A percentile compares a stretch with the other conserved stretches of the same genome.
Evolutionary conservation across 1,140 invertebrate species (phyloP).

Genomic region (Lepidurus arcticus): DNA sequence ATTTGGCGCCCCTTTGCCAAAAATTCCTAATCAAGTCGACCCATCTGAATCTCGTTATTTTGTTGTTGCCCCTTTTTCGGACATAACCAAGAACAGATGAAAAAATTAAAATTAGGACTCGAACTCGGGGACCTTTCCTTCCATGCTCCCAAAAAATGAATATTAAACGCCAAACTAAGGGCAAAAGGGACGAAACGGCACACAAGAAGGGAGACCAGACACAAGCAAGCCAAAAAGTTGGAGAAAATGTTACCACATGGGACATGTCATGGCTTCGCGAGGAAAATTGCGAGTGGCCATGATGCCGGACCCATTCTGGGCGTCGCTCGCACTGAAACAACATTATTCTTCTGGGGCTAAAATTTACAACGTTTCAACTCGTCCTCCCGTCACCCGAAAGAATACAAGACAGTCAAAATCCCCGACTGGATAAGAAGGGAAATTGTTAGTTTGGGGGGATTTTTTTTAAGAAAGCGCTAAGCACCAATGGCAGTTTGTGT

Average conservation of each 20-base stretch:
- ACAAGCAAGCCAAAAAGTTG: not conserved
- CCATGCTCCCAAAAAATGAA: not conserved
- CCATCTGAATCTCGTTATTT: constrained; percentile 17
- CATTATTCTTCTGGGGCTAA: constrained; percentile 25
- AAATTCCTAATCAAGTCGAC: constrained; percentile 22
- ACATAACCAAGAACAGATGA: not conserved
- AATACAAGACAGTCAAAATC: not conserved
- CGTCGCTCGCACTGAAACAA: constrained; percentile 34
- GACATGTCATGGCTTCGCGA: constrained; percentile 17
- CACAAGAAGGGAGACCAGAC: not conserved
- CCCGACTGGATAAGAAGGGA: not conserved
- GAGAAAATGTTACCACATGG: constrained; percentile 18
- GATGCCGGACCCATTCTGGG: constrained; percentile 27
- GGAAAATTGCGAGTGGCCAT: constrained; percentile 18
- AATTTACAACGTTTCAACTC: not conserved
- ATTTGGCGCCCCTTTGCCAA: constrained; percentile 20
- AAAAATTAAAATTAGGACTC: not conserved
- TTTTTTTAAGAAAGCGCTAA: not conserved
- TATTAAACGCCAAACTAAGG: not conserved
- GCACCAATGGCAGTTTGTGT: not conserved
- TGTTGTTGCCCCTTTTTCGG: not conserved
- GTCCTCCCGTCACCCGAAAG: not conserved
- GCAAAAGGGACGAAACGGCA: not conserved
- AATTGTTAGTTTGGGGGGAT: not conserved
- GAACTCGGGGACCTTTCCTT: not conserved